Conservation (phyloP, 2,888 invertebrate species). For the Trisateles emortualis region DNA sequence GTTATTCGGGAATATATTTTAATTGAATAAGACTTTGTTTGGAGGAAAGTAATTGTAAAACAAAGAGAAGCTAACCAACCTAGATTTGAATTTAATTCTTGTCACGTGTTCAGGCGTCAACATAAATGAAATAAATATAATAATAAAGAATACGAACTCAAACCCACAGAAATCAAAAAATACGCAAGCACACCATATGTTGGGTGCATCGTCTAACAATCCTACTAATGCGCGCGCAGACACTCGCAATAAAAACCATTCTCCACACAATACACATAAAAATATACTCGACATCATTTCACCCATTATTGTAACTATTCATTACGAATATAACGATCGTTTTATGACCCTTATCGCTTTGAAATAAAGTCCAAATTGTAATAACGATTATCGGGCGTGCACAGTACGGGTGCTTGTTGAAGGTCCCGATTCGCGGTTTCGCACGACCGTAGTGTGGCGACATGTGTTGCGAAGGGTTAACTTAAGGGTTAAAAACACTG, state of each 20-base stretch:
- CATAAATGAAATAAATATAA: neutral
- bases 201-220: slow-evolving; percentile 63
- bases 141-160: slow-evolving; percentile 42
- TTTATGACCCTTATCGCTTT: slow-evolving; percentile 24
- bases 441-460: slow-evolving; percentile 59
- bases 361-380: slow-evolving; percentile 30
- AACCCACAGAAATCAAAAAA: slow-evolving; percentile 53
- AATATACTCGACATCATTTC: slow-evolving; percentile 51
- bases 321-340: slow-evolving; percentile 13
- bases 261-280: slow-evolving; percentile 57
- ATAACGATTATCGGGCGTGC: slow-evolving; percentile 15
- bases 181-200: slow-evolving; percentile 71
- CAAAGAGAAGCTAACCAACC: neutral
- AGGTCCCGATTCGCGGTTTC: slow-evolving; percentile 57
- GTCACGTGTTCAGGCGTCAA: neutral
- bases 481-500: slow-evolving; percentile 69
- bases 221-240: slow-evolving; percentile 70
- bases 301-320: slow-evolving; percentile 37
- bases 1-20: neutral
- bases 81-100: neutral
- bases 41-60: neutral
- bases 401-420: slow-evolving; percentile 33
- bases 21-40: neutral
- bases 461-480: slow-evolving; percentile 79
- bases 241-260: slow-evolving; percentile 74